These are phyloP conservation scores for Philaethria dido DNA, from an alignment of 2,888 invertebrate species.

Conservation along the genomic window DNA sequence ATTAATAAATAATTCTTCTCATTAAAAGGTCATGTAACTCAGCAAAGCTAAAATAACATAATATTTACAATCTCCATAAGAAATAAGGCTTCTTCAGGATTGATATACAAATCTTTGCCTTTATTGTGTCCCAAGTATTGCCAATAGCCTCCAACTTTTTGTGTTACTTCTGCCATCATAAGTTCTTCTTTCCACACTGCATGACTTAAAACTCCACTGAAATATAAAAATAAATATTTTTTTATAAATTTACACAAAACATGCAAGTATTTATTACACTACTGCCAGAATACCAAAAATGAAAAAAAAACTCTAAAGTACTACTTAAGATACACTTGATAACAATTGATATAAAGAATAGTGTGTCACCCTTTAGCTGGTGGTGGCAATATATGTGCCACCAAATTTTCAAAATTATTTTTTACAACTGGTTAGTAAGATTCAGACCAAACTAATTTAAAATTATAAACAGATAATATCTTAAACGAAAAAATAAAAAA, in stretches of 20 bases:
- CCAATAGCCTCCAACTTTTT: conserved; percentile 83
- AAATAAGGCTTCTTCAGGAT: conserved; percentile 87
- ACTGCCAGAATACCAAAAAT: too few species aligned
- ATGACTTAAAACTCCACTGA: conserved; percentile 76
- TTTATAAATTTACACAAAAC: too few species aligned
- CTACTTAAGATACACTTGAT: too few species aligned
- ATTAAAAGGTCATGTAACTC: neutral
- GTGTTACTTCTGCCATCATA: conserved; percentile 81
- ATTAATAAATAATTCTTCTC: neutral
- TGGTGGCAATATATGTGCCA: conserved; percentile 19
- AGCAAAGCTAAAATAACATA: neutral
- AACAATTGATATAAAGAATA: too few species aligned
- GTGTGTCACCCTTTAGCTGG: conserved; percentile 15
- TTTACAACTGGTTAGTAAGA: neutral
- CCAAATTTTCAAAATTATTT: neutral
- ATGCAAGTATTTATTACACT: too few species aligned
- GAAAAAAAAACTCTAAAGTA: too few species aligned
- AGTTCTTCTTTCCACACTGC: conserved; percentile 83
- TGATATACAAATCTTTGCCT: conserved; percentile 75
- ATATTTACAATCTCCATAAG: conserved; percentile 86
- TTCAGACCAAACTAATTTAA: too few species aligned
- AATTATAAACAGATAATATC: too few species aligned
- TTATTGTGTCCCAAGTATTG: conserved; percentile 79
- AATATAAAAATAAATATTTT: too few species aligned
- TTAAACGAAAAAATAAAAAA: neutral